Conservation (phyloP, 2,888 invertebrate genomes). For the Epicampocera succincta region DNA sequence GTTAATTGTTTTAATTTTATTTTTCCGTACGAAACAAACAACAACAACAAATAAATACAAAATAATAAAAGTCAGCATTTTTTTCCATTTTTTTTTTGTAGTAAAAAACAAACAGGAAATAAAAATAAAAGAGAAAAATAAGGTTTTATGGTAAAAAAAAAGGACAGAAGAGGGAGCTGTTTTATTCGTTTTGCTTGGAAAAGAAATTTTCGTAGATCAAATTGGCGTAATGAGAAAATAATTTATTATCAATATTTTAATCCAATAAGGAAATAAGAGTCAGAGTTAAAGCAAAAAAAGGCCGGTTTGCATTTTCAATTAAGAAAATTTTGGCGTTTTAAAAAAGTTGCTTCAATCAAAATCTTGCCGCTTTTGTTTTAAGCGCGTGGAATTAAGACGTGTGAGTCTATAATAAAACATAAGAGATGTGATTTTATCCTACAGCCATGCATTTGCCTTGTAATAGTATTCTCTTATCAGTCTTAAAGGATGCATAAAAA, state of each 20-base stretch:
- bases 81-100: constrained; percentile 9
- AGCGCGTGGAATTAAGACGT: too few species aligned
- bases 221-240: background rate
- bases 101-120: constrained; percentile 22
- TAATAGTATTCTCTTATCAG: too few species aligned
- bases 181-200: background rate
- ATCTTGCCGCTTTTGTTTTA: too few species aligned
- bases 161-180: background rate
- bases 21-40: constrained; percentile 52
- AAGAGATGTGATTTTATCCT: too few species aligned
- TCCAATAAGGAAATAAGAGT: constrained; percentile 2
- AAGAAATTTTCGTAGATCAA: constrained; percentile 10
- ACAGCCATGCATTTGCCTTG: too few species aligned
- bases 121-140: constrained; percentile 27
- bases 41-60: constrained; percentile 43
- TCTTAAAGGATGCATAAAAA: too few species aligned
- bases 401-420: too few species aligned
- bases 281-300: too few species aligned
- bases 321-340: too few species aligned
- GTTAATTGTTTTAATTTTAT: constrained; percentile 69
- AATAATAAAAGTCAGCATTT: constrained; percentile 49
- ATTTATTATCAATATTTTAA: constrained; percentile 1
- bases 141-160: background rate
- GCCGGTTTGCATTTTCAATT: too few species aligned
- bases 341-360: too few species aligned